Conservation (phyloP, 2,797 vertebrate genomes). For the Schizopygopsis pylzovi region DNA sequence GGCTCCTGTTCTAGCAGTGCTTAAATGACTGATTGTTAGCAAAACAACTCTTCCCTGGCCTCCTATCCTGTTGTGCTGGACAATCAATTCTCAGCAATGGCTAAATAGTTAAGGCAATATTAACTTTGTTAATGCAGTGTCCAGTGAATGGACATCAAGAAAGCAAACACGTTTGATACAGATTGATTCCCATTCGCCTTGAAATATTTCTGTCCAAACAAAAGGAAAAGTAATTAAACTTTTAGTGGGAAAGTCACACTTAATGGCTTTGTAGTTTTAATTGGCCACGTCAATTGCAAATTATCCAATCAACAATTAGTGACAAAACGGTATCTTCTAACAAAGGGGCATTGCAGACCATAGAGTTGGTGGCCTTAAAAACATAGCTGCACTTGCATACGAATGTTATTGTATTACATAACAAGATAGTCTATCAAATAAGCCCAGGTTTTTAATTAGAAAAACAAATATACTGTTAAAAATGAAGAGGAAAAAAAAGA, state of each 20-base stretch:
- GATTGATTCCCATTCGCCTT: constrained; percentile 54
- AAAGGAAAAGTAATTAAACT: constrained; percentile 55
- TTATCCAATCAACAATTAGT: constrained; percentile 12
- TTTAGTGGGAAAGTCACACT: constrained; percentile 25
- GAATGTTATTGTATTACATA: neutral
- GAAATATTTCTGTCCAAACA: constrained; percentile 61
- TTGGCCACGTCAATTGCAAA: constrained; percentile 38
- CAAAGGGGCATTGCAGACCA: neutral
- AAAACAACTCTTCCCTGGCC: constrained; percentile 44
- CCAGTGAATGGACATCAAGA: constrained; percentile 32
- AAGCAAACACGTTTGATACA: constrained; percentile 51
- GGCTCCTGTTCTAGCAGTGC: constrained; percentile 24
- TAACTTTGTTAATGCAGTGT: constrained; percentile 60
- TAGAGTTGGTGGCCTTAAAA: neutral
- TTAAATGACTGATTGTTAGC: constrained; percentile 56
- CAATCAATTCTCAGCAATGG: constrained; percentile 67
- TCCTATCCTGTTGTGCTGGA: constrained; percentile 35
- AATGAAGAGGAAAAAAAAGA: too few species aligned
- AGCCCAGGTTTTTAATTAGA: neutral
- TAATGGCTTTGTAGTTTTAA: constrained; percentile 38
- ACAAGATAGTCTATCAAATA: neutral
- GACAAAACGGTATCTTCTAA: constrained; percentile 12
- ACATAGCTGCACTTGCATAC: neutral
- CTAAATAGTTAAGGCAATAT: constrained; percentile 65
- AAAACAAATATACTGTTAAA: too few species aligned